These are phyloP conservation scores for Poeciliopsis gracilis DNA, from an alignment of 2,797 vertebrate species.

Conservation along the genomic window DNA sequence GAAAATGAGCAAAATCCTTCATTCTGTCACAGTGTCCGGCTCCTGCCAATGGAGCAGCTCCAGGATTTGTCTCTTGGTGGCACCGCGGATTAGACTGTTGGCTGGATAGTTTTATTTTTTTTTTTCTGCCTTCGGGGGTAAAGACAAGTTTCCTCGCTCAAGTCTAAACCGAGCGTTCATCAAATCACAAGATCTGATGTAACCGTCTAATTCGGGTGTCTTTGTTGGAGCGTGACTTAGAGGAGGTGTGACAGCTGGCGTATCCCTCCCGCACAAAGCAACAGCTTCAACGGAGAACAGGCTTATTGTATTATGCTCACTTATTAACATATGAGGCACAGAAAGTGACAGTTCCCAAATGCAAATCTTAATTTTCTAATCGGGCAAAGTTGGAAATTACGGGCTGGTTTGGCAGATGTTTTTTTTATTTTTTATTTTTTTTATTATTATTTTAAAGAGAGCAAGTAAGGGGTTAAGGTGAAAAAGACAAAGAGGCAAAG, in stretches of 20 bases:
- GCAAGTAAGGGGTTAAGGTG: slow-evolving; percentile 44
- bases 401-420: slow-evolving; percentile 7
- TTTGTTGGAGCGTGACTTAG: slow-evolving; percentile 53
- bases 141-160: slow-evolving; percentile 40
- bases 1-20: slow-evolving; percentile 51
- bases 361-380: slow-evolving; percentile 21
- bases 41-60: slow-evolving; percentile 47
- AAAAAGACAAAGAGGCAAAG: slow-evolving; percentile 38
- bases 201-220: slow-evolving; percentile 47
- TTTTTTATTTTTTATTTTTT: no score
- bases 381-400: not conserved
- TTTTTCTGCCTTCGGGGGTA: slow-evolving; percentile 20
- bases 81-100: slow-evolving; percentile 51
- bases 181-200: slow-evolving; percentile 50
- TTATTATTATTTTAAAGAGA: slow-evolving; percentile 1
- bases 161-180: slow-evolving; percentile 43
- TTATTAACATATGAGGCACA: slow-evolving; percentile 44
- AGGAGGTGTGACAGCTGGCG: slow-evolving; percentile 60
- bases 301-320: slow-evolving; percentile 28
- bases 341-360: slow-evolving; percentile 11
- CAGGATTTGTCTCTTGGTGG: slow-evolving; percentile 58
- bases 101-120: slow-evolving; percentile 22
- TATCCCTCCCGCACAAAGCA: slow-evolving; percentile 36
- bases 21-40: slow-evolving; percentile 43
- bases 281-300: slow-evolving; percentile 28